Conservation (phyloP, 2,888 invertebrate species). For the Alloscopus bannaensis region DNA sequence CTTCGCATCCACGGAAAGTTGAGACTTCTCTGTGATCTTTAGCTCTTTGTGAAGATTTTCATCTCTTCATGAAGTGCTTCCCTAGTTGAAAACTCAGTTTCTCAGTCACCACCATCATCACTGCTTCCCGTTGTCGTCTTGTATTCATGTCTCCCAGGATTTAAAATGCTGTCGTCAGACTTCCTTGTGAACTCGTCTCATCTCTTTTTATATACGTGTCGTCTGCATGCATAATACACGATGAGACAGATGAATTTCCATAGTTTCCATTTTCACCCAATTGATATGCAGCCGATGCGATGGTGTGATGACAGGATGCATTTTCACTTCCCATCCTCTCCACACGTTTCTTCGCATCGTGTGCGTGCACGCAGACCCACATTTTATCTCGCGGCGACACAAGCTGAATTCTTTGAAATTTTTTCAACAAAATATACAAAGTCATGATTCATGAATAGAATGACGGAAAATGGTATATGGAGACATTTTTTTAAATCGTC, state of each 20-base stretch:
- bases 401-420: no score
- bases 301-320: conserved; percentile 49
- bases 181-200: not conserved
- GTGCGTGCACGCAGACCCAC: conserved; percentile 38
- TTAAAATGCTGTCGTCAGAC: conserved; percentile 1
- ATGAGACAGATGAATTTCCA: conserved; percentile 43
- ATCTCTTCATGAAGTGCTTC: no score
- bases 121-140: not conserved
- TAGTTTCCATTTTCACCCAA: conserved; percentile 39
- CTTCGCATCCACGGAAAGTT: no score
- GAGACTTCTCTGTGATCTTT: not conserved
- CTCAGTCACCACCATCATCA: conserved; percentile 12
- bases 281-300: conserved; percentile 63
- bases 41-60: not conserved
- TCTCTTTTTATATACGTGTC: conserved; percentile 13
- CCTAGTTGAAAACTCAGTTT: no score
- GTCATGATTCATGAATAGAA: no score
- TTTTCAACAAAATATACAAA: no score
- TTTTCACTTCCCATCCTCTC: conserved; percentile 56
- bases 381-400: no score
- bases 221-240: conserved; percentile 23
- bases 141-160: conserved; percentile 5
- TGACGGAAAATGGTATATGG: no score
- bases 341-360: no score
- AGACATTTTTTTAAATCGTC: no score